Conservation (phyloP, 2,113 vertebrate genomes). For the Onychostoma macrolepis region DNA sequence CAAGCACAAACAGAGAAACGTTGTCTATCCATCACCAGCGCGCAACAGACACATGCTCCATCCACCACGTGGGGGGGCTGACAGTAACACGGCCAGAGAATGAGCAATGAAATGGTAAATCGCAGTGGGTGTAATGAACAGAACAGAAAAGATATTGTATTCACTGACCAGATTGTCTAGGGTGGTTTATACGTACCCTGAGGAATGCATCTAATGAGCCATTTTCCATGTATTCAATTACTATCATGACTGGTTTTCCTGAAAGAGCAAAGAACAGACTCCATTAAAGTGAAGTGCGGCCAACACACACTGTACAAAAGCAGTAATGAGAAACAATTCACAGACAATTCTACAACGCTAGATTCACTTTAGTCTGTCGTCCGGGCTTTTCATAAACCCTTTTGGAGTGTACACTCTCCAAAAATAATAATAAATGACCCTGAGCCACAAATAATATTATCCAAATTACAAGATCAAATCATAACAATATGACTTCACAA, state of each 20-base stretch:
- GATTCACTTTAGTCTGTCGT: conserved; percentile 29
- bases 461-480: conserved; percentile 23
- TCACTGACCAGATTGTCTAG: conserved; percentile 40
- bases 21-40: conserved; percentile 5
- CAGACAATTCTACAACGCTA: conserved; percentile 34
- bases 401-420: neutral
- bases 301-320: conserved; percentile 37
- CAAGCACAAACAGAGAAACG: conserved; percentile 43
- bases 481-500: conserved; percentile 23
- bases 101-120: conserved; percentile 19
- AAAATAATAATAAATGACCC: neutral
- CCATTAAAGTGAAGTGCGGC: conserved; percentile 58
- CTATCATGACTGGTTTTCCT: conserved; percentile 99
- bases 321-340: conserved; percentile 46
- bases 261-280: conserved; percentile 61
- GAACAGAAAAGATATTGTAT: conserved; percentile 38
- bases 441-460: conserved; percentile 26
- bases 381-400: conserved; percentile 26
- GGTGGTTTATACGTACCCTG: conserved; percentile 81
- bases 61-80: neutral
- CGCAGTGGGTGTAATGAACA: conserved; percentile 21
- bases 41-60: conserved; percentile 32
- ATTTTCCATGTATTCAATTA: conserved; percentile 99
- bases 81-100: neutral
- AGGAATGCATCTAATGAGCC: conserved; percentile 97